Base-by-base conservation (phyloP, 1,140 invertebrate species). In the Macrostomum lignano region DNA sequence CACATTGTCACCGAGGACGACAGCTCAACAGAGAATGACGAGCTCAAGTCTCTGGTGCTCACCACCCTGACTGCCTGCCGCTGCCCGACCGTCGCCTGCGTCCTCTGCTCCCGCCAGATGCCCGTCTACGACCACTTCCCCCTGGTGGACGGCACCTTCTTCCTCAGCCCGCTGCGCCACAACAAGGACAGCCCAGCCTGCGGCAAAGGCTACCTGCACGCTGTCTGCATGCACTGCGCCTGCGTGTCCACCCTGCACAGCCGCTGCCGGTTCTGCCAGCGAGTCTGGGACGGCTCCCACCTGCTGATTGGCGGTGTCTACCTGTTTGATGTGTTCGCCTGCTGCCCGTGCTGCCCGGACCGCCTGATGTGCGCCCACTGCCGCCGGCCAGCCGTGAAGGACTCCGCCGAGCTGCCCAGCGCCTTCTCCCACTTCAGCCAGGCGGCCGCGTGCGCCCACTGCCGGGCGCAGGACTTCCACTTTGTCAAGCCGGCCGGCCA, bases 401-500 rank as follows among this genome's bases (percentile, higher is more conserved):
- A n/a, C n/a, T n/a, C n/a, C 31, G 56, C 40, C 21, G 46, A 47
- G n/a, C 67, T 74, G 41, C 62, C 81, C 38, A 73, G 74, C 58
- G 88, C 71, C 65, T 84, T 78, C 65, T 82, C 76, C 42, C 77
- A 88, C 59, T 91, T 86, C 65, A 84, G 76, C 52, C 75, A 77
- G 46, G 69, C 72, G 43, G 69, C 81, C 44, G 68, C 72, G 35
- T 93, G 82, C 60, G 76, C 75, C 6, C 73, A 75, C 51, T 93
- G 81, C 64, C 69, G 71, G 42, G 68, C 69, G 10, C 64, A 78
- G 38, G 81, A 86, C 58, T 73, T 73, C 21, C 82, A 93, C 61
- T 88, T 88, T 57, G 76, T 84, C 38, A 84, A 86, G 58, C 73
- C 75, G n/a, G n/a, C n/a, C n/a, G n/a, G n/a, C n/a, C n/a, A n/a